Base-by-base conservation (phyloP, 2,888 invertebrate genomes). In the Polydrusus cervinus region DNA sequence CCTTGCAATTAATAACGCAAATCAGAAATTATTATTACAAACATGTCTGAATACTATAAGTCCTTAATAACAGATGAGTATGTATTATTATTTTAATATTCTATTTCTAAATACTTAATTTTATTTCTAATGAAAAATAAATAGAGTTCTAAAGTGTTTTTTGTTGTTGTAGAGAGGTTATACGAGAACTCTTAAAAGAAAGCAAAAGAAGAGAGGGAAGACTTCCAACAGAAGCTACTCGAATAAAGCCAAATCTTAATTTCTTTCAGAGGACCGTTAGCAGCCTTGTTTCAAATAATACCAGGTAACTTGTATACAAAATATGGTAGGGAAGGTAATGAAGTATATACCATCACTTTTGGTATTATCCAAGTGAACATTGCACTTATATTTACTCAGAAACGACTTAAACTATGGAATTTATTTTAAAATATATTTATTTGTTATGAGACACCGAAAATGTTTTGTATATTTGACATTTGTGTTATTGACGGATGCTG, bases 221-320 rank as follows among this genome's bases (percentile, higher is more conserved):
- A 51, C 47, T 78, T n/a, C 25, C 67, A 16, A 69, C 65, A 20
- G 79, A 80, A 62, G 75, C 69, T 64, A 65, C 80, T 43, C 76
- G 81, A 65, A 43, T 81, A 8, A 80, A 79, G 38, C 82, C 82
- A 3, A 82, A 82, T 69, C 72, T 82, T 20, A 79, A 81, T 55
- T 82, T 82, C 55, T 79, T 82, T 40, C 80, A 82, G 67, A 75
- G 82, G 45, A 82, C 82, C 11, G 79, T 82, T 20, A 75, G 75
- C 30, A 80, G 78, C 76, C 66, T 81, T 49, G 80, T 81, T 6
- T 80, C 80, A 0, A 78, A 78, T 14, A 82, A 82, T 73, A 79
- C 76, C 55, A 71, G 80, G 81, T 80, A 38, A 72, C 51, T 47
- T 64, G 43, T n/a, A 47, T 43, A 49, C n/a, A 7, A n/a, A n/a